phyloP scores from a whole-genome alignment of 2,797 vertebrate species.

The Crax fasciolata region DNA sequence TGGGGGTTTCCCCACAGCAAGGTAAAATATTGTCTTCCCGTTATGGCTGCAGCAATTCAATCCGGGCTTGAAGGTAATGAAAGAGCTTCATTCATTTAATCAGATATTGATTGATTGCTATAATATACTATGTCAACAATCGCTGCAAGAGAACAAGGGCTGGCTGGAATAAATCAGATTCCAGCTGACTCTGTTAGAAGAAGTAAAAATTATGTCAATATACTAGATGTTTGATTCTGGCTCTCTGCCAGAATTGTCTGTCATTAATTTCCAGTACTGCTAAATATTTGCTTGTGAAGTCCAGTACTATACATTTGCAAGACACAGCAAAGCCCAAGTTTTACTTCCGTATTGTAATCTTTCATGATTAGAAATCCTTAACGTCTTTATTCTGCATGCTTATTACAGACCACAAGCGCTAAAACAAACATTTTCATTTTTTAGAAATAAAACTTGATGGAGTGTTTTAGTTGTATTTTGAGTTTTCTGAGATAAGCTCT shows the following conservation, averaged over 20 bases:
- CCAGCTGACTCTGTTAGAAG: neutral
- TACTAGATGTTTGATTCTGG: neutral
- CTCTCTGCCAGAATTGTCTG: neutral
- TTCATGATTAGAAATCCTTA: neutral
- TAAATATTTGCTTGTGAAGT: neutral
- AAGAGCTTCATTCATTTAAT: constrained; percentile 65
- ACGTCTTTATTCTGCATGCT: neutral
- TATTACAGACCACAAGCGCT: neutral
- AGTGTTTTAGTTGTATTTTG: neutral
- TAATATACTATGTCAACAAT: constrained; percentile 60
- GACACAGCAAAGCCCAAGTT: neutral
- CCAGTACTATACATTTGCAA: neutral
- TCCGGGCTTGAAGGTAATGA: constrained; percentile 61
- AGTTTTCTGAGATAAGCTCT: neutral
- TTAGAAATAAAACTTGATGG: neutral
- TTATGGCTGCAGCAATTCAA: constrained; percentile 36
- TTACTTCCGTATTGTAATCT: neutral
- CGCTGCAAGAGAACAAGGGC: neutral
- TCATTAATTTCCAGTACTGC: neutral
- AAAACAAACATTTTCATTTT: neutral
- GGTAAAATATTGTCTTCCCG: constrained; percentile 40
- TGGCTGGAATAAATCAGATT: constrained; percentile 49
- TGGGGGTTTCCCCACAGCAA: neutral
- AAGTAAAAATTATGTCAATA: constrained; percentile 15
- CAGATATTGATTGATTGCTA: constrained; percentile 68